Conservation (phyloP, 1,140 invertebrate species). For the Drosophila fuyamai region DNA sequence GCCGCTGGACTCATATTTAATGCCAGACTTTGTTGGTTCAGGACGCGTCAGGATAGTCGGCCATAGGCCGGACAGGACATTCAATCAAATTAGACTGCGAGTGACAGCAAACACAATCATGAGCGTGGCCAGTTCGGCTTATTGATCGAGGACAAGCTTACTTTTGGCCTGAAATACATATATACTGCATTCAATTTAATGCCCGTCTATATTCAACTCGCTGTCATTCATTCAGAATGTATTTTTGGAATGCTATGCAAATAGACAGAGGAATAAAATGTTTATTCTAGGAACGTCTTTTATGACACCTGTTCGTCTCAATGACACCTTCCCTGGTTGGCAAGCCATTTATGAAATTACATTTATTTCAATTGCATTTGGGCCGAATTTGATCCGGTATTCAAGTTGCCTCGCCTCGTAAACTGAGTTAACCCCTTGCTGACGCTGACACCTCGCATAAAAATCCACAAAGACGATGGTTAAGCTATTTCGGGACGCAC, state of each 20-base stretch:
- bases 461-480: conserved; percentile 29
- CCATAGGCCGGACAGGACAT: conserved; percentile 36
- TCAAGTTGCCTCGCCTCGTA: conserved; percentile 27
- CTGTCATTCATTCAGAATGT: neutral
- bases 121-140: conserved; percentile 22
- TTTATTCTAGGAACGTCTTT: conserved; percentile 36
- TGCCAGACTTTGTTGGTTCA: conserved; percentile 26
- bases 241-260: conserved; percentile 35
- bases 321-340: neutral
- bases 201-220: conserved; percentile 23
- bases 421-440: conserved; percentile 13
- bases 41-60: conserved; percentile 7
- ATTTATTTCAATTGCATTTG: conserved; percentile 45
- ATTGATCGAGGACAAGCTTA: conserved; percentile 56
- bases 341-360: conserved; percentile 30
- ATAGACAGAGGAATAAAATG: conserved; percentile 32
- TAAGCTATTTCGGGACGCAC: conserved; percentile 44
- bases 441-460: conserved; percentile 25
- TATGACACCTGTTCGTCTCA: neutral
- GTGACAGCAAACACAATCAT: conserved; percentile 70
- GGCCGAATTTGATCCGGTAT: conserved; percentile 33
- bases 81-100: conserved; percentile 65
- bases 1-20: conserved; percentile 26
- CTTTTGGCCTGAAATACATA: conserved; percentile 17
- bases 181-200: conserved; percentile 24